phyloP scores from a whole-genome alignment of 1,140 invertebrate species.

The Octopus sinensis region DNA sequence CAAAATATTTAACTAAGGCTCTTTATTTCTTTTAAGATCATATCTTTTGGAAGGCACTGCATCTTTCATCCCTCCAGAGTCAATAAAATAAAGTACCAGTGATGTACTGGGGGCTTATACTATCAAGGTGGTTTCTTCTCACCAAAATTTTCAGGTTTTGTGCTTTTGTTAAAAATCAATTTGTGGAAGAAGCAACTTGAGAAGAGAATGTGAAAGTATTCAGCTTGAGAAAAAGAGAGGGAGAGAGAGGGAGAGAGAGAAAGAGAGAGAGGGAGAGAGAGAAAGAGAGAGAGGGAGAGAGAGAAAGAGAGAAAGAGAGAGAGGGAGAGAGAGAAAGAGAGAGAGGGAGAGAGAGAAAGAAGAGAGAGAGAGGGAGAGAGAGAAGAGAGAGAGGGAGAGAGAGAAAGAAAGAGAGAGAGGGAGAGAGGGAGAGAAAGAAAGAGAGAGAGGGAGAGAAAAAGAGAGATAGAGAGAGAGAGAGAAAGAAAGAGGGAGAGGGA shows the following conservation, averaged over 20 bases:
- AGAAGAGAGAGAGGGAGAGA: neutral
- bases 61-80: too few species aligned
- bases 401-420: neutral
- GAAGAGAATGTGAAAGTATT: too few species aligned
- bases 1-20: too few species aligned
- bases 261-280: neutral
- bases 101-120: too few species aligned
- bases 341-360: neutral
- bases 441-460: neutral
- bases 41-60: too few species aligned
- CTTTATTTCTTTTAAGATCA: too few species aligned
- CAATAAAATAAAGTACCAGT: too few species aligned
- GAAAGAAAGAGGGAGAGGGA: neutral
- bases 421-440: neutral
- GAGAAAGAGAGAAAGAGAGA: neutral
- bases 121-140: too few species aligned
- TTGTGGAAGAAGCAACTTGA: too few species aligned
- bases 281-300: neutral
- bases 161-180: too few species aligned
- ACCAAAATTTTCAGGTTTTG: too few species aligned
- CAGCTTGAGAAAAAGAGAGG: neutral
- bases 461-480: neutral
- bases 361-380: too few species aligned
- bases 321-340: neutral
- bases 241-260: neutral